A percentile compares a stretch with the other conserved stretches of the same genome.
These are phyloP conservation scores for Pseudachorutes palmiensis DNA, from an alignment of 1,140 invertebrate genomes.

Conservation along the genomic window DNA sequence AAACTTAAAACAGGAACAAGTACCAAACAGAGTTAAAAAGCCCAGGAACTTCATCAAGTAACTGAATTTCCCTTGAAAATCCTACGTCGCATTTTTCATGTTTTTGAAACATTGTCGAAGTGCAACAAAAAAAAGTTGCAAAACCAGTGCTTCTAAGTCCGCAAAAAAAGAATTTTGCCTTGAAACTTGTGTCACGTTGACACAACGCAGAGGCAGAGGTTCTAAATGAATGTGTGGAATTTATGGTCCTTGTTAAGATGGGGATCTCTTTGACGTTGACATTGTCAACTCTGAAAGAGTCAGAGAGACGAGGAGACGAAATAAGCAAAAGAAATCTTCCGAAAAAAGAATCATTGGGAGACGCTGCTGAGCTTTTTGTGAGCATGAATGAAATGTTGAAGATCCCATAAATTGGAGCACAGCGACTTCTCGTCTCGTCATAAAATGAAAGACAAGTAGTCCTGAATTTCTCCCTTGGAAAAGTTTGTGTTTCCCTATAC, in stretches of 20 bases:
- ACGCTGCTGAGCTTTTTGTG: neutral
- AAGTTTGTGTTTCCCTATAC: neutral
- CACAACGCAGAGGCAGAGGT: too few species aligned
- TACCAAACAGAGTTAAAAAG: too few species aligned
- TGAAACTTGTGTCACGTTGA: too few species aligned
- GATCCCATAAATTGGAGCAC: slow-evolving; percentile 11
- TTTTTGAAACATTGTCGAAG: neutral
- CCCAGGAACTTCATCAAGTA: too few species aligned
- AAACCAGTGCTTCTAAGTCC: neutral
- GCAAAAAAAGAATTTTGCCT: neutral
- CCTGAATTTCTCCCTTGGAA: too few species aligned
- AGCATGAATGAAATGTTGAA: slow-evolving; percentile 6
- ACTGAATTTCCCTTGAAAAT: too few species aligned
- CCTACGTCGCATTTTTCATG: neutral
- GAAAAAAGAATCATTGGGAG: too few species aligned
- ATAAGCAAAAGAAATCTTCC: neutral
- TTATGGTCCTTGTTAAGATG: slow-evolving; percentile 9
- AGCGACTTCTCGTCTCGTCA: neutral
- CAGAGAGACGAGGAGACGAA: neutral
- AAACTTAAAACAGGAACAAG: too few species aligned
- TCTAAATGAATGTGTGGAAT: too few species aligned
- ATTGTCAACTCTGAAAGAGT: too few species aligned
- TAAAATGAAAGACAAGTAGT: slow-evolving; percentile 7
- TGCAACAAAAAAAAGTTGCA: neutral
- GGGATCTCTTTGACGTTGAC: slow-evolving; percentile 1